Evolutionary conservation across 2,113 vertebrate species (phyloP).

Genomic region (Corythornis madagascariensis): DNA sequence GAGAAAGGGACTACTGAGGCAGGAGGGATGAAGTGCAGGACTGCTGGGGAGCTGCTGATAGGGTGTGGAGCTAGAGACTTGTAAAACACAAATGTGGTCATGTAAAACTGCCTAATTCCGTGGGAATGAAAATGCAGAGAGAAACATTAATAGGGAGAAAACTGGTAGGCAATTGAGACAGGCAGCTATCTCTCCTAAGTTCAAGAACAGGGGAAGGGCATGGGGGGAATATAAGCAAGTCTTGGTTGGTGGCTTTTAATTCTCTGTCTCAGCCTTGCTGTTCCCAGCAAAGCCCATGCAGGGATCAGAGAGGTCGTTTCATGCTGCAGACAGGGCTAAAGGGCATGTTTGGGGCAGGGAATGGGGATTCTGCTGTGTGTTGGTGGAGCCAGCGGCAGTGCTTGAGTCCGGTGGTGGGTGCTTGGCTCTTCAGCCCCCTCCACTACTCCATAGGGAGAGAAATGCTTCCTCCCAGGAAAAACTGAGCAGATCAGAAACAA

Average conservation of each 20-base stretch:
- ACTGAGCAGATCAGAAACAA: neutral
- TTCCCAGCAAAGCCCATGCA: neutral
- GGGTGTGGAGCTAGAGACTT: neutral
- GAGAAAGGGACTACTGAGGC: neutral
- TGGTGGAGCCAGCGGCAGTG: neutral
- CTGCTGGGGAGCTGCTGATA: neutral
- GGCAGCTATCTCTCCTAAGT: rapidly evolving
- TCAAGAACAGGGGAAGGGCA: neutral
- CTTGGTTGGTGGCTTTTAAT: neutral
- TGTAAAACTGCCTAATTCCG: neutral
- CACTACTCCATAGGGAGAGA: neutral
- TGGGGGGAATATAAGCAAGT: neutral
- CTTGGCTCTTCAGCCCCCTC: neutral
- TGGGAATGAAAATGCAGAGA: neutral
- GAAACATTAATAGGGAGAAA: too few species aligned
- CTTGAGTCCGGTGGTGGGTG: neutral
- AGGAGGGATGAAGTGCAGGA: neutral
- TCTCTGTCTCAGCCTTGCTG: neutral
- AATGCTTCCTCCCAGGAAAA: neutral
- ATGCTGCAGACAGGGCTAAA: neutral
- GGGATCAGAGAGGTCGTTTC: neutral
- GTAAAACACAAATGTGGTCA: rapidly evolving
- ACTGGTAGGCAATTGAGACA: neutral
- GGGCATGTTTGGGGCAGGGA: neutral
- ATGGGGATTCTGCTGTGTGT: neutral